Conservation (phyloP, 2,113 vertebrate species). For the Delphinus delphis region DNA sequence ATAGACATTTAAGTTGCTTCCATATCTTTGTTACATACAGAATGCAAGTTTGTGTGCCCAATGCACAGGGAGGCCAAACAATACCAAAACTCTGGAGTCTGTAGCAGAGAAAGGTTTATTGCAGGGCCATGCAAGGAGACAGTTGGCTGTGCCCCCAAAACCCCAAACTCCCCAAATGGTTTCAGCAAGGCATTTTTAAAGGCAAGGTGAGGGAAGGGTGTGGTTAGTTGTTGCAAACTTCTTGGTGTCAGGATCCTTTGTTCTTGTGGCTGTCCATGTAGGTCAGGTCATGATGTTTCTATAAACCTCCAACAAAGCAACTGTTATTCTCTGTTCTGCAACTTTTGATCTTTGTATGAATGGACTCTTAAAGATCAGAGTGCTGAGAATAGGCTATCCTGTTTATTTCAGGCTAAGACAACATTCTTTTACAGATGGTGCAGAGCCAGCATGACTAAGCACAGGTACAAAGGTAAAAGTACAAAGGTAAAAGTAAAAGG, state of each 20-base stretch:
- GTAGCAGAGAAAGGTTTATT: background rate
- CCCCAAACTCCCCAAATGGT: background rate
- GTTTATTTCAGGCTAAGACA: background rate
- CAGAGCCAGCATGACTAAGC: background rate
- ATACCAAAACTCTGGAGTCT: background rate
- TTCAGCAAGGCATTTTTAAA: background rate
- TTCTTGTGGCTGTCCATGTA: background rate
- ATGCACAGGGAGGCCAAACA: background rate
- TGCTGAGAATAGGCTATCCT: background rate
- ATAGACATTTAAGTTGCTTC: background rate
- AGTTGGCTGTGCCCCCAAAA: background rate
- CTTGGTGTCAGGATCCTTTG: background rate
- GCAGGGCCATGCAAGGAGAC: background rate
- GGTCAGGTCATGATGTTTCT: background rate
- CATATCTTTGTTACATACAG: background rate
- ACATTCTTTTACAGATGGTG: background rate
- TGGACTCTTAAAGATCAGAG: background rate
- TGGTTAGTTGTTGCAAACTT: background rate
- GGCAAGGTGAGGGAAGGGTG: background rate
- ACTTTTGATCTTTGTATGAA: background rate
- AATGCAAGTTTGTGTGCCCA: background rate
- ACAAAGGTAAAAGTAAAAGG: background rate
- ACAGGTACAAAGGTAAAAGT: background rate
- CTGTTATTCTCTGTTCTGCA: background rate
- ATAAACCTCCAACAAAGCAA: background rate